Conservation (phyloP, 2,888 invertebrate species). For the Luperina nickerlii region DNA sequence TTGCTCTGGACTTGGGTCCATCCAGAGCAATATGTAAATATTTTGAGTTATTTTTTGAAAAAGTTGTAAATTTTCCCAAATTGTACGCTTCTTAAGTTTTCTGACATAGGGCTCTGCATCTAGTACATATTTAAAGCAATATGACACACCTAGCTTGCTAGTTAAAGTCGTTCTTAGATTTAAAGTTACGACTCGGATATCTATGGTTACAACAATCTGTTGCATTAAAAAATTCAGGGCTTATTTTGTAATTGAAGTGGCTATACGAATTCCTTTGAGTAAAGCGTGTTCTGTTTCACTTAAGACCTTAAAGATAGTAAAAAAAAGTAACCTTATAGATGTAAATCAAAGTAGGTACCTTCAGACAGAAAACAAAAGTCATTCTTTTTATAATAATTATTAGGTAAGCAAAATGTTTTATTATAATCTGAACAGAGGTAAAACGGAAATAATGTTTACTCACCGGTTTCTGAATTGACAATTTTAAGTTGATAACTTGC, state of each 20-base stretch:
- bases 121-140: too few species aligned
- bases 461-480: background rate
- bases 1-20: too few species aligned
- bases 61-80: background rate
- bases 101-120: too few species aligned
- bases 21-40: too few species aligned
- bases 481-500: background rate
- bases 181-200: too few species aligned
- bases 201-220: too few species aligned
- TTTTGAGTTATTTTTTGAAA: background rate
- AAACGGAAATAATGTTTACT: too few species aligned
- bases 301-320: slow-evolving; percentile 28
- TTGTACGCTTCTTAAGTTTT: background rate
- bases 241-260: background rate
- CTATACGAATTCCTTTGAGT: slow-evolving; percentile 6
- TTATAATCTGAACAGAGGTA: too few species aligned
- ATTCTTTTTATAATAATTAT: background rate
- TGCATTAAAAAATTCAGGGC: background rate
- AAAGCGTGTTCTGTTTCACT: background rate
- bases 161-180: background rate
- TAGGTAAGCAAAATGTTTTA: too few species aligned
- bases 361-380: background rate
- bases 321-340: slow-evolving; percentile 3
- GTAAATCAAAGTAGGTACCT: background rate
- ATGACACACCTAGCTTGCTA: background rate